These are phyloP conservation scores for Probosciger aterrimus DNA, from an alignment of 2,113 vertebrate species.

Conservation along the genomic window DNA sequence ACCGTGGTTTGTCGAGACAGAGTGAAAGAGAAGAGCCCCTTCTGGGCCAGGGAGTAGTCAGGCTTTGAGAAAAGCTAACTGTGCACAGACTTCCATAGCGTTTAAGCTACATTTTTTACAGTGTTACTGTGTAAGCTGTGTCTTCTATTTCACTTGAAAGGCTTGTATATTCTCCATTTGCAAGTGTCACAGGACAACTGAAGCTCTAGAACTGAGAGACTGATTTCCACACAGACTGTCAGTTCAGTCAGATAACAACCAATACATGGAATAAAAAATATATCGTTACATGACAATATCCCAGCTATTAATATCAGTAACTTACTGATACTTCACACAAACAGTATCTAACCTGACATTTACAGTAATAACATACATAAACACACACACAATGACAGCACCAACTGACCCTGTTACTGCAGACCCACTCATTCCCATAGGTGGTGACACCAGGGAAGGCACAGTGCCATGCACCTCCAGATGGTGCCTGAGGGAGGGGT, in stretches of 20 bases:
- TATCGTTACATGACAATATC: background rate
- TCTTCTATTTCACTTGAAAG: background rate
- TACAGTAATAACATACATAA: background rate
- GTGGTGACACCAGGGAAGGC: background rate
- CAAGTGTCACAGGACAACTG: background rate
- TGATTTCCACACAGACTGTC: background rate
- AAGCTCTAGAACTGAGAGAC: background rate
- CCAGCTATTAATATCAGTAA: background rate
- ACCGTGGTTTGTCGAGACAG: accelerated
- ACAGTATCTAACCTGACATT: background rate
- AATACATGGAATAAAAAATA: background rate
- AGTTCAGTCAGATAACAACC: background rate
- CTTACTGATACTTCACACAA: background rate
- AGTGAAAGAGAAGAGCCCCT: background rate
- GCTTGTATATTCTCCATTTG: background rate
- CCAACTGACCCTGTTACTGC: background rate
- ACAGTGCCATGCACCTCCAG: background rate
- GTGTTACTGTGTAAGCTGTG: background rate
- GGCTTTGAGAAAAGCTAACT: background rate
- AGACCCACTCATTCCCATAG: background rate
- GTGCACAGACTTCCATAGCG: background rate
- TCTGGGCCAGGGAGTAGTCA: background rate
- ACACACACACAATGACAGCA: background rate
- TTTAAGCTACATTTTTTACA: background rate
- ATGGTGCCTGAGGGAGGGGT: background rate